Conservation (phyloP, 1,140 invertebrate genomes). For the Lineus longissimus region DNA sequence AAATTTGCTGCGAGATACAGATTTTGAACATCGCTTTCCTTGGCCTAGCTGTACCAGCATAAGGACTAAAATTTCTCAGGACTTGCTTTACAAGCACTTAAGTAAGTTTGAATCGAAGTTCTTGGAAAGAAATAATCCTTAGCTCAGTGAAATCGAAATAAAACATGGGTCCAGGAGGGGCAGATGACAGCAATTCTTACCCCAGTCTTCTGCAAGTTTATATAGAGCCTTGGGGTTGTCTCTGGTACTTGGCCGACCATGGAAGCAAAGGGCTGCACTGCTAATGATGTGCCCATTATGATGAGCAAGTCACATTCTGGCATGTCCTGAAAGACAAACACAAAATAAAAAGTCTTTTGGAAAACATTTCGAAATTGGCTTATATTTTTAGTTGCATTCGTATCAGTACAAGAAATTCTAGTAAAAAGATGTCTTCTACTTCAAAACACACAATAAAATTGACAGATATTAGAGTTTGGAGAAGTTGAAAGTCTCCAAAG, state of each 20-base stretch:
- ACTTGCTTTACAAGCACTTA: too few relatives aligned
- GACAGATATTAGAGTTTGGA: neutral
- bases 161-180: neutral
- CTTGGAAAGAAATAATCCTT: too few relatives aligned
- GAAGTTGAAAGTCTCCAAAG: neutral
- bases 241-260: slow-evolving; percentile 73
- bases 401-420: neutral
- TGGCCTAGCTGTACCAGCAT: too few relatives aligned
- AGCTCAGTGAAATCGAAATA: neutral
- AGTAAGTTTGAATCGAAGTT: too few relatives aligned
- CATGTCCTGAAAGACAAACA: slow-evolving; percentile 66
- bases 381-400: neutral
- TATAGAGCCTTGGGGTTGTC: slow-evolving; percentile 65
- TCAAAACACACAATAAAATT: neutral
- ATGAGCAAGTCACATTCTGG: slow-evolving; percentile 84
- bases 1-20: neutral
- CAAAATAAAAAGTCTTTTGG: slow-evolving; percentile 4
- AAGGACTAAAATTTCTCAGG: too few relatives aligned
- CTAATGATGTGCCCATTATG: slow-evolving; percentile 90
- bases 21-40: too few relatives aligned
- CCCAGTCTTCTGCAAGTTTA: slow-evolving; percentile 42
- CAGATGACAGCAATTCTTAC: slow-evolving; percentile 10
- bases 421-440: neutral
- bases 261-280: slow-evolving; percentile 93
- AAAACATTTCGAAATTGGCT: neutral